Evolutionary conservation across 2,113 vertebrate genomes (phyloP).

Genomic region (Dryoscopus gambensis): DNA sequence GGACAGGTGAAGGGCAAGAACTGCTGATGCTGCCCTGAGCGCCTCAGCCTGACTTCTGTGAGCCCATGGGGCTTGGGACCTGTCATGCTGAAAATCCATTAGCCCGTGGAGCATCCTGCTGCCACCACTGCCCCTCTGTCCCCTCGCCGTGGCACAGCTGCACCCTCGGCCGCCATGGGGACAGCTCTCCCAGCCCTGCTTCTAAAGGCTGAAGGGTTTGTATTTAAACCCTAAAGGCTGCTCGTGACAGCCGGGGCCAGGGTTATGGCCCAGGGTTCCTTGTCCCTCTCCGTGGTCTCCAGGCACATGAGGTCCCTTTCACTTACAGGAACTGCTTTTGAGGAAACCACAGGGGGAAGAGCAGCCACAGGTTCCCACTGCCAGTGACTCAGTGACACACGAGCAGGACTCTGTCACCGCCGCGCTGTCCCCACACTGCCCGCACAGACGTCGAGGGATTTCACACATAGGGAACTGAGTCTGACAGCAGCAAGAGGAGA

Average conservation of each 20-base stretch:
- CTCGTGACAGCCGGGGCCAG: neutral
- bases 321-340: constrained; percentile 3
- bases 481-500: neutral
- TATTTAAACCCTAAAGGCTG: neutral
- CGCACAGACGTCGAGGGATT: neutral
- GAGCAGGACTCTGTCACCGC: rapidly evolving
- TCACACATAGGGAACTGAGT: neutral
- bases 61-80: neutral
- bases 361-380: neutral
- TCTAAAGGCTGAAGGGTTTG: neutral
- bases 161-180: neutral
- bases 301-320: neutral
- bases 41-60: neutral
- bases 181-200: neutral
- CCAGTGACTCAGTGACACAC: neutral
- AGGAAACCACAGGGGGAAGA: neutral
- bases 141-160: neutral
- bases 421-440: rapidly evolving
- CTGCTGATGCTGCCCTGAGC: neutral
- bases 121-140: rapidly evolving
- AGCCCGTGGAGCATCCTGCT: neutral
- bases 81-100: neutral
- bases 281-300: neutral
- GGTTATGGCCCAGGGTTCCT: neutral
- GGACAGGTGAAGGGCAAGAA: neutral